phyloP scores from a whole-genome alignment of 2,113 vertebrate species.

The Heteronetta atricapilla region DNA sequence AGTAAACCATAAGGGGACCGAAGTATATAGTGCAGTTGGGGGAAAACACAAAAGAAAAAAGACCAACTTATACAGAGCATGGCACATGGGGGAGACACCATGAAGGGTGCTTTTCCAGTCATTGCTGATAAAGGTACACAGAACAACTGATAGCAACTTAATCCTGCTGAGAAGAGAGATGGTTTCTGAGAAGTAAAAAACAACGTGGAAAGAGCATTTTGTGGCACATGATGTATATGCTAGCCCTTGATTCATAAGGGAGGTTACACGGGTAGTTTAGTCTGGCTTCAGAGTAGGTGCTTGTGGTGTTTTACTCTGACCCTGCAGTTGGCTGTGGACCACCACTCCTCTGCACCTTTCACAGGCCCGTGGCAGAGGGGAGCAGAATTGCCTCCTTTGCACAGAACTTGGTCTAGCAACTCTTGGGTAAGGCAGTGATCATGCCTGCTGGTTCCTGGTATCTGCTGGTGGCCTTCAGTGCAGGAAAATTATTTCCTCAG shows the following conservation, averaged over 20 bases:
- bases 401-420: not conserved
- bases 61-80: not conserved
- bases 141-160: not conserved
- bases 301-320: not conserved
- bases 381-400: not conserved
- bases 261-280: not conserved
- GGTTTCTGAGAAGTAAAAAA: not conserved
- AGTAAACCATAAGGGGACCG: not conserved
- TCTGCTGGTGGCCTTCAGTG: not conserved
- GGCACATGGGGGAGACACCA: not conserved
- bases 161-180: not conserved
- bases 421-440: not conserved
- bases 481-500: not conserved
- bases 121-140: not conserved
- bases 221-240: not conserved
- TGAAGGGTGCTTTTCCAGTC: not conserved
- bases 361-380: not conserved
- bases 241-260: not conserved
- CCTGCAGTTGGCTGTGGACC: not conserved
- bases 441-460: not conserved
- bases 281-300: not conserved
- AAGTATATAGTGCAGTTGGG: not conserved
- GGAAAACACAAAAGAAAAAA: not conserved
- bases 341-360: not conserved
- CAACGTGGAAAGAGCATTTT: not conserved